Conservation (phyloP, 2,888 invertebrate species). For the Cylindroiulus punctatus region DNA sequence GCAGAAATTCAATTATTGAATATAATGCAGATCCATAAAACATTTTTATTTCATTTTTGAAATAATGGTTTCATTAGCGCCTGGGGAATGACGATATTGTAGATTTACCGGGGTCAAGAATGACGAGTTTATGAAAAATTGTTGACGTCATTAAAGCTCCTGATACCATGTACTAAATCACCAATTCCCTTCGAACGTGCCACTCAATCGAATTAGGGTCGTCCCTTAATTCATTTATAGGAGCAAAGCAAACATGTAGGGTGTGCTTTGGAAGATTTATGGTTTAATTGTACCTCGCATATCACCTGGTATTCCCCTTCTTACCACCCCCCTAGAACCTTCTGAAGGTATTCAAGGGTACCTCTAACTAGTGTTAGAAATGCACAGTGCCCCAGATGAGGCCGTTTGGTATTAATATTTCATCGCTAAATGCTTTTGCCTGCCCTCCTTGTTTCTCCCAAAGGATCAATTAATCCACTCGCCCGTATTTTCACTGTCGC, state of each 20-base stretch:
- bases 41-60: background rate
- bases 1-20: too few species aligned
- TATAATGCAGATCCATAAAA: background rate
- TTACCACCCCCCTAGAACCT: background rate
- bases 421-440: background rate
- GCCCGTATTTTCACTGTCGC: background rate
- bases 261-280: background rate
- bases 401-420: conserved; percentile 47
- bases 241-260: background rate
- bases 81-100: background rate
- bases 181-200: background rate
- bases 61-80: background rate
- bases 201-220: conserved; percentile 1
- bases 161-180: background rate
- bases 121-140: background rate
- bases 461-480: background rate
- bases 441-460: conserved; percentile 5
- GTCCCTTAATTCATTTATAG: conserved; percentile 28
- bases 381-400: background rate
- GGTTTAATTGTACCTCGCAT: conserved; percentile 13
- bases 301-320: background rate
- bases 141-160: background rate
- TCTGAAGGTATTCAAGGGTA: background rate
- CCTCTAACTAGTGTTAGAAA: background rate
- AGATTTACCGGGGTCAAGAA: background rate